Percentiles rank a stretch among this genome's conserved stretches.
Conservation (phyloP, 2,888 invertebrate genomes). For the Ophion slaviceki region DNA sequence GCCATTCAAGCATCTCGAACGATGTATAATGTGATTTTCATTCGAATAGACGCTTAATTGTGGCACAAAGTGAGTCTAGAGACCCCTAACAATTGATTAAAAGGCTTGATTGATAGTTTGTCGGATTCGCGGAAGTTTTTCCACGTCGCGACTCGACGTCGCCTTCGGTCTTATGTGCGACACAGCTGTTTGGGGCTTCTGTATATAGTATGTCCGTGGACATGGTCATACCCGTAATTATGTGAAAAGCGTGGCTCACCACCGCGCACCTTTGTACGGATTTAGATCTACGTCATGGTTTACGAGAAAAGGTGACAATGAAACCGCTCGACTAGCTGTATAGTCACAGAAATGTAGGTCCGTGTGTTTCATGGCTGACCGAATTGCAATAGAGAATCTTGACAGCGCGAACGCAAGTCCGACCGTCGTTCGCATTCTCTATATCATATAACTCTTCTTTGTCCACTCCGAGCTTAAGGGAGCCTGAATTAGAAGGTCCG, state of each 20-base stretch:
- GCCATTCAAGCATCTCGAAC: constrained; percentile 17
- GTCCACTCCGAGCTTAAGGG: not conserved
- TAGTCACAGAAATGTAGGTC: not conserved
- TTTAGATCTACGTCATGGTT: not conserved
- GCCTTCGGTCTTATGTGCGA: not conserved
- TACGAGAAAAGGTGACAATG: not conserved
- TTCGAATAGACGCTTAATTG: constrained; percentile 52
- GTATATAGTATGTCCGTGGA: not conserved
- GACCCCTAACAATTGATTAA: constrained; percentile 29
- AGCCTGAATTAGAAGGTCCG: no score
- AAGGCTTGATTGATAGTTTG: constrained; percentile 21
- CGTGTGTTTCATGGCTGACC: constrained; percentile 2
- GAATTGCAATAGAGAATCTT: constrained; percentile 2
- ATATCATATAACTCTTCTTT: not conserved
- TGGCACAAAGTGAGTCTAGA: constrained; percentile 20
- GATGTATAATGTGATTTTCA: constrained; percentile 32
- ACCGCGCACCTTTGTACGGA: not conserved
- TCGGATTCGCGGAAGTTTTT: constrained; percentile 21
- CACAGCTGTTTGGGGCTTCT: not conserved
- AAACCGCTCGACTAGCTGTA: not conserved
- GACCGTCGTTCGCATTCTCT: not conserved
- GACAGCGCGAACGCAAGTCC: constrained; percentile 2
- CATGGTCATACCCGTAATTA: not conserved
- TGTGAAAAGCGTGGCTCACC: not conserved
- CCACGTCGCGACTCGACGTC: not conserved